Base-by-base conservation (phyloP, 2,888 invertebrate genomes). In the Drosophila fungiperda region DNA sequence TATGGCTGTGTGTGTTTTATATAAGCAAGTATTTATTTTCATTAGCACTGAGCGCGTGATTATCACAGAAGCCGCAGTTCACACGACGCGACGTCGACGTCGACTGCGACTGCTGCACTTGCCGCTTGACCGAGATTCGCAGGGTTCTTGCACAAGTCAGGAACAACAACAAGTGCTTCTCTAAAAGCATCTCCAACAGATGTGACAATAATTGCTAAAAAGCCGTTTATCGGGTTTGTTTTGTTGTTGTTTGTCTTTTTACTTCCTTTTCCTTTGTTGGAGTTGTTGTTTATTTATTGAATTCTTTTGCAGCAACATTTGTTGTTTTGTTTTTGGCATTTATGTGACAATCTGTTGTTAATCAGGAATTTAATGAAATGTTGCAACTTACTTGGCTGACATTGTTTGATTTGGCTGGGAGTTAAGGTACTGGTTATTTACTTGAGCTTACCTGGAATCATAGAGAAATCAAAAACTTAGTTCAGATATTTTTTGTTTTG, bases 41-140 rank as follows among this genome's bases (percentile, higher is more conserved):
- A 78, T 70, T 61, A 63, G 66, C 78, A 73, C 66, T 33, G 45
- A 50, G 69, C 59, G 62, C 75, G 38, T 73, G 85, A 84, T 82
- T 82, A 81, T 68, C 77, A 67, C 69, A 68, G 73, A 60, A 68
- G 75, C 45, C 66, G 68, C 64, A 64, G 66, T 80, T 77, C 80
- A 60, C 80, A 74, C 61, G 57, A 36, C 33, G 59, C 29, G 57
- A 64, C 59, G 61, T 26, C 17, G 42, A 20, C 52, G 7, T 7
- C 42, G 48, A 12, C 69, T 8, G 50, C 49, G 59, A 57, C 55
- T 60, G 89, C 58, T 87, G 89, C 89, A 89, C 90, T 89, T 89
- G 89, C 82, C 76, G 88, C 85, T 84, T 87, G 84, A 84, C 84
- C 84, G 84, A 84, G 72, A 85, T 84, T 84, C 68, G 70, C 66